Evolutionary conservation across 1,140 invertebrate genomes (phyloP).

Genomic region (Cydia splendana): DNA sequence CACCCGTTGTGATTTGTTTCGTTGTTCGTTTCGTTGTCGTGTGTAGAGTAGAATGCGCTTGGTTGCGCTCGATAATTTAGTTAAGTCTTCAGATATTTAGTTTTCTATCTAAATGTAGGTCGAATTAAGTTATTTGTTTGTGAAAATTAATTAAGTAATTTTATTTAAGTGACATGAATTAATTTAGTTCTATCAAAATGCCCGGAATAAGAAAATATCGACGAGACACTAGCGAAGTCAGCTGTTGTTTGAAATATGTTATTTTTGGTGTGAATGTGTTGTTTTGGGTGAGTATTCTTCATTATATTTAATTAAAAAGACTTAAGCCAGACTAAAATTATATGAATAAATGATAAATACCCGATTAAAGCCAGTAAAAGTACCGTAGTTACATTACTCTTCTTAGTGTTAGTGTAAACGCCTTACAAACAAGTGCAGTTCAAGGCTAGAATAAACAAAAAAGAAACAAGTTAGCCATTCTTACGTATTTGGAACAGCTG

Average conservation of each 20-base stretch:
- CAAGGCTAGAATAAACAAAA: slow-evolving; percentile 29
- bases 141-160: background rate
- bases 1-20: background rate
- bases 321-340: background rate
- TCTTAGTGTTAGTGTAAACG: slow-evolving; percentile 26
- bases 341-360: background rate
- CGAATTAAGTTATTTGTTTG: slow-evolving; percentile 9
- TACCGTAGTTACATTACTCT: slow-evolving; percentile 20
- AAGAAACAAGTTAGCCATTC: slow-evolving; percentile 22
- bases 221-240: slow-evolving; percentile 95
- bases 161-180: slow-evolving; percentile 20
- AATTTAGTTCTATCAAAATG: slow-evolving; percentile 59
- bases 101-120: slow-evolving; percentile 23
- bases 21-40: slow-evolving; percentile 3
- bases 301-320: background rate
- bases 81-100: background rate
- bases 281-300: slow-evolving; percentile 91
- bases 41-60: background rate
- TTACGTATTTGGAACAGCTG: slow-evolving; percentile 25
- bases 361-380: background rate
- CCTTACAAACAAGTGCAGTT: slow-evolving; percentile 22
- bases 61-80: slow-evolving; percentile 14
- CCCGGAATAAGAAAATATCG: slow-evolving; percentile 86
- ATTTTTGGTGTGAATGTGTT: slow-evolving; percentile 98
- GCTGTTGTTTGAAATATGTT: slow-evolving; percentile 97